A percentile compares a stretch with the other conserved stretches of the same genome.
Evolutionary conservation across 2,797 vertebrate genomes (phyloP).

Genomic region (Aselliscus stoliczkanus): DNA sequence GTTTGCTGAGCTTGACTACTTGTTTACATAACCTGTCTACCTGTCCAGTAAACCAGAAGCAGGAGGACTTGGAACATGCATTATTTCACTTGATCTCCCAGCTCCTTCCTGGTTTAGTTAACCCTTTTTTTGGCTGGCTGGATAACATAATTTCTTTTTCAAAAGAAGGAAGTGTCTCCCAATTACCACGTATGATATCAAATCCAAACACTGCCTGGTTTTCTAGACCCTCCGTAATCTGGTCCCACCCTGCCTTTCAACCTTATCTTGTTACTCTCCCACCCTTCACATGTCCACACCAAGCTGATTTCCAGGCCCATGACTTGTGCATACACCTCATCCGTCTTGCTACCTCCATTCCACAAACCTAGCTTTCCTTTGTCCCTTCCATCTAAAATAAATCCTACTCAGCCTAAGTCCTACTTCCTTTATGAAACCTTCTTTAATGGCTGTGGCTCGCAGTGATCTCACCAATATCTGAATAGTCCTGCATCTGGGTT

Average conservation of each 20-base stretch:
- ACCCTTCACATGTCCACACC: not conserved
- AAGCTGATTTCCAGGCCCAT: not conserved
- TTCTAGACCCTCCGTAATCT: not conserved
- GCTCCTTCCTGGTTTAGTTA: not conserved
- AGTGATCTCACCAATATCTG: conserved; percentile 25
- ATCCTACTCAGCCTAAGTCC: not conserved
- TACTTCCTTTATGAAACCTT: conserved; percentile 26
- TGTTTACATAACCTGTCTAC: not conserved
- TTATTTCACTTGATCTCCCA: not conserved
- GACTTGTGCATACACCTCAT: not conserved
- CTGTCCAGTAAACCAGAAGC: not conserved
- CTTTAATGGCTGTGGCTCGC: conserved; percentile 5
- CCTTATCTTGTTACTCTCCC: not conserved
- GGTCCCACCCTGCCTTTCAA: not conserved
- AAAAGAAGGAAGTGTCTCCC: conserved; percentile 4
- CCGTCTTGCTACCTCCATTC: not conserved
- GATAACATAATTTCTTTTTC: not conserved
- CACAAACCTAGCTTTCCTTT: not conserved
- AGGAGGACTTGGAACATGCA: not conserved
- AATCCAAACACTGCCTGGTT: not conserved
- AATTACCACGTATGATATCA: not conserved
- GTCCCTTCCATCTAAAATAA: not conserved
- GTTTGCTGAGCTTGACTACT: not conserved
- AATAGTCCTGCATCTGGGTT: not conserved
- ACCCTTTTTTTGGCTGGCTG: not conserved